Conservation (phyloP, 2,797 vertebrate genomes). For the Vireo griseus region DNA sequence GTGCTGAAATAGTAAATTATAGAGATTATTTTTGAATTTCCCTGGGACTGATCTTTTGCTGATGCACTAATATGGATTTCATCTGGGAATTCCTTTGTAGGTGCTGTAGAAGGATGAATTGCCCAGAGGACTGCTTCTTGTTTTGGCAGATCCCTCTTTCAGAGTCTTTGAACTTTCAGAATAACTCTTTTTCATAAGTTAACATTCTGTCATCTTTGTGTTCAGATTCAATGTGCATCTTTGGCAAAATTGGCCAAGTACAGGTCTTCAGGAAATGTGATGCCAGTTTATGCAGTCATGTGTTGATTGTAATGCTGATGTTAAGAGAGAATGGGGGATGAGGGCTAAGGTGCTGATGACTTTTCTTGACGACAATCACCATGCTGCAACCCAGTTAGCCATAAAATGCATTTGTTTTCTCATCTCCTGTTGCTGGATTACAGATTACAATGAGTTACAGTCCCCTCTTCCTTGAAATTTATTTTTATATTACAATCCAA, state of each 20-base stretch:
- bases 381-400: accelerated
- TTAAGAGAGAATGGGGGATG: background rate
- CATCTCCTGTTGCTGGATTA: background rate
- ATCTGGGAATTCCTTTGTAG: background rate
- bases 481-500: background rate
- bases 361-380: background rate
- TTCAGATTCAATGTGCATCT: background rate
- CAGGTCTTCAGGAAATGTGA: background rate
- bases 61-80: background rate
- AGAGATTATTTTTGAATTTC: background rate
- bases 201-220: background rate
- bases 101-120: background rate
- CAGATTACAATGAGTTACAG: background rate
- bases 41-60: background rate
- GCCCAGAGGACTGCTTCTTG: background rate
- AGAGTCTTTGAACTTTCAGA: background rate
- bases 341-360: background rate
- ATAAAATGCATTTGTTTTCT: background rate
- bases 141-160: background rate
- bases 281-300: background rate
- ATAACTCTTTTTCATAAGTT: background rate
- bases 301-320: background rate
- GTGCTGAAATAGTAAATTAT: background rate
- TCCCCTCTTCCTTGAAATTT: background rate
- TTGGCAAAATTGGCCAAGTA: background rate